Evolutionary conservation across 2,113 vertebrate species (phyloP), one percentile per base, ranked within the genome.

Genomic region (Xyrauchen texanus): DNA sequence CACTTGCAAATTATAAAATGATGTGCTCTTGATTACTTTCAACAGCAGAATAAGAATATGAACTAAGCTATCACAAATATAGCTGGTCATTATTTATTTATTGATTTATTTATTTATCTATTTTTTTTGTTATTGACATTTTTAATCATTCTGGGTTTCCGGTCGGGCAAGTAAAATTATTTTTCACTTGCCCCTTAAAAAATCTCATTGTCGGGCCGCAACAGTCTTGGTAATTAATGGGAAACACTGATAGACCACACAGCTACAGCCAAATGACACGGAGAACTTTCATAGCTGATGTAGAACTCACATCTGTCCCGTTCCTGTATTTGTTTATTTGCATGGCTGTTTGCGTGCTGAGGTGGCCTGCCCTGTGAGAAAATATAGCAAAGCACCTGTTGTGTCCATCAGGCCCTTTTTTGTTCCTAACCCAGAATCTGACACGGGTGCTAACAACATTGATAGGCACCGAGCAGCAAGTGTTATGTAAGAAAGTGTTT

Each of bases 401-500:
- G 12, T 57, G 64, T 65, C 21, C 21, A 55, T 49, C 21, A 72
- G 46, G 53, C 6, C 34, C 46, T 8, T 34, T 10, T 72, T 62
- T 82, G 60, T 61, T 34, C 76, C 44, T n/a, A 11, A n/a, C 67
- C 21, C n/a, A 10, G 60, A 80, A 74, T 45, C 62, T 47, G 67
- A 81, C 71, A 42, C 63, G 44, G 51, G 70, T 16, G 51, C 67
- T 65, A 75, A 68, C 79, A 75, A 42, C 68, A 44, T 47, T 55
- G 21, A 42, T 58, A 60, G 65, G n/a, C 7, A 49, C 4, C 4
- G 8, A 44, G 62, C 60, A 6, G 47, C 46, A 69, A 74, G 60
- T 53, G 77, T 82, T 82, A 82, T 82, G 53, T 72, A 81, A 80
- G 69, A 69, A 76, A 71, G 47, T 46, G 64, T 74, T 82, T 77